Percentiles rank a stretch among this genome's conserved stretches.
These are phyloP conservation scores for Ernsta delagoae DNA, from an alignment of 2,888 invertebrate species.

Conservation along the genomic window DNA sequence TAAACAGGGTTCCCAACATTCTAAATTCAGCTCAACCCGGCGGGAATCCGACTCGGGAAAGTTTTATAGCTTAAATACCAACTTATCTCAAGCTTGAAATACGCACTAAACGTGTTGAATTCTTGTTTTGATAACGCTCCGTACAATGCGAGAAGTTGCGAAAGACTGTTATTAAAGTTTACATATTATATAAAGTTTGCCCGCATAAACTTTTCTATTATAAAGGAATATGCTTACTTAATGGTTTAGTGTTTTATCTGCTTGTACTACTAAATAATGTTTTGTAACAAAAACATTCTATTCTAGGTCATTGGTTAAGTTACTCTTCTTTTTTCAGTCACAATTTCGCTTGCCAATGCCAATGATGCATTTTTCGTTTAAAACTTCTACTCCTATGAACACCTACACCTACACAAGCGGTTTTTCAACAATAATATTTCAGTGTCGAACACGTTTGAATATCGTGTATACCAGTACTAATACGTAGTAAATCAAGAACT, in stretches of 20 bases:
- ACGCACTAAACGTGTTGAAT: background rate
- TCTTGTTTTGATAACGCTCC: background rate
- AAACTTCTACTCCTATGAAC: too few relatives aligned
- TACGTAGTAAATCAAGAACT: too few relatives aligned
- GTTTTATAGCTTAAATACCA: slow-evolving; percentile 10
- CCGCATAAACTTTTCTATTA: background rate
- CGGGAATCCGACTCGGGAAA: slow-evolving; percentile 1
- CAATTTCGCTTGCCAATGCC: too few relatives aligned
- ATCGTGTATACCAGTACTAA: too few relatives aligned
- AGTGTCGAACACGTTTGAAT: too few relatives aligned
- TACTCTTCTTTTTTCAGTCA: too few relatives aligned
- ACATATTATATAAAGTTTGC: background rate
- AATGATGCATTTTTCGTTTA: too few relatives aligned
- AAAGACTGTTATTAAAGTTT: background rate
- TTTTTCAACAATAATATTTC: background rate
- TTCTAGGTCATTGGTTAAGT: background rate
- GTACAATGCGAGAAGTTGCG: background rate
- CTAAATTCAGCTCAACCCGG: background rate
- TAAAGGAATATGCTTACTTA: too few relatives aligned
- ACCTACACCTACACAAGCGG: background rate
- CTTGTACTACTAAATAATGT: background rate
- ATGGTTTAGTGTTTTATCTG: background rate
- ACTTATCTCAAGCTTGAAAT: slow-evolving; percentile 9
- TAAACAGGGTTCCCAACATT: background rate
- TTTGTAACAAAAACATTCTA: background rate